These are phyloP conservation scores for Papilio aristodemus DNA, from an alignment of 1,140 invertebrate species.

Conservation along the genomic window DNA sequence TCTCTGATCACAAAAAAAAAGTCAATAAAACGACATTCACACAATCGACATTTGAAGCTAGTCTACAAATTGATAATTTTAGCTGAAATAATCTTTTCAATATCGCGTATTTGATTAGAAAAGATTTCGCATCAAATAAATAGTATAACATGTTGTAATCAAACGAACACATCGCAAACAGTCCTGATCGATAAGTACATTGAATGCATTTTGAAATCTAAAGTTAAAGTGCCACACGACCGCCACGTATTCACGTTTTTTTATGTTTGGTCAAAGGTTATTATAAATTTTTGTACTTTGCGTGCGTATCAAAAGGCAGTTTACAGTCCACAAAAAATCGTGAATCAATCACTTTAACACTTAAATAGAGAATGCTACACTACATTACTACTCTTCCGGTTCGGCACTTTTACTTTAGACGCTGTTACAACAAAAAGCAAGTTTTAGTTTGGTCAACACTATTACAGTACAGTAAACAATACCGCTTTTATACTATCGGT, in stretches of 20 bases:
- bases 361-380: background rate
- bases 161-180: background rate
- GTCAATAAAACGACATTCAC: no score
- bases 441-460: slow-evolving; percentile 10
- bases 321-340: background rate
- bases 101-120: background rate
- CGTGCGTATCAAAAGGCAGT: background rate
- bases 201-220: slow-evolving; percentile 9
- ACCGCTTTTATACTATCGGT: slow-evolving; percentile 1
- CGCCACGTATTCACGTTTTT: background rate
- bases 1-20: no score
- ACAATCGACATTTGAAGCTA: no score
- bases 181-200: slow-evolving; percentile 11
- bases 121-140: slow-evolving; percentile 1
- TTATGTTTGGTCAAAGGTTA: slow-evolving; percentile 3
- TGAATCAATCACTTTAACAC: slow-evolving; percentile 4
- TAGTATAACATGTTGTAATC: background rate
- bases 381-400: background rate
- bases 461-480: background rate
- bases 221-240: slow-evolving; percentile 27
- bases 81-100: background rate
- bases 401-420: slow-evolving; percentile 16
- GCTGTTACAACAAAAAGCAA: slow-evolving; percentile 14
- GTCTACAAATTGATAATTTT: no score
- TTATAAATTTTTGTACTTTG: background rate